Percentiles rank a stretch among this genome's conserved stretches.
Evolutionary conservation across 2,797 vertebrate genomes (phyloP).

Genomic region (Discoglossus pictus): DNA sequence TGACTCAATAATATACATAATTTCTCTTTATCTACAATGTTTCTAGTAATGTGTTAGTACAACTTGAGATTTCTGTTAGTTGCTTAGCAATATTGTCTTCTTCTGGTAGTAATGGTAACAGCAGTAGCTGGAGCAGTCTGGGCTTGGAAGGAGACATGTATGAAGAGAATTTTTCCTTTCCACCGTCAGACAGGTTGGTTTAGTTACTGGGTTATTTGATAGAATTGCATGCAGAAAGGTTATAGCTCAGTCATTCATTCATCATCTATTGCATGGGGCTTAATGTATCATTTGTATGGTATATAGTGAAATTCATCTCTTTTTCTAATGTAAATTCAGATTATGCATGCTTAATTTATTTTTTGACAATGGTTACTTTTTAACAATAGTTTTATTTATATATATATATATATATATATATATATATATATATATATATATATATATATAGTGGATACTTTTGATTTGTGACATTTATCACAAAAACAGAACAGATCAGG

Average conservation of each 20-base stretch:
- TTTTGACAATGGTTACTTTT: too few species aligned
- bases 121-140: constrained; percentile 99
- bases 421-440: too few species aligned
- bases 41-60: too few species aligned
- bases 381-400: too few species aligned
- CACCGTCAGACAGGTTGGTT: constrained; percentile 98
- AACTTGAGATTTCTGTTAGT: constrained; percentile 17
- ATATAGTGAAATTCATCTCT: background rate
- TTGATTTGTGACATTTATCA: too few species aligned
- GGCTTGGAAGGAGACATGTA: constrained; percentile 97
- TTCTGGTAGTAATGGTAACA: constrained; percentile 98
- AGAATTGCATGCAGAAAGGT: constrained; percentile 62
- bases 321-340: background rate
- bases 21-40: too few species aligned
- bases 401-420: too few species aligned
- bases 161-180: constrained; percentile 97
- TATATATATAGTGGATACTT: too few species aligned
- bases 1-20: too few species aligned
- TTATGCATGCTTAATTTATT: constrained; percentile 5
- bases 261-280: constrained; percentile 51
- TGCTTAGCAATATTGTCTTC: constrained; percentile 75
- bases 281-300: background rate
- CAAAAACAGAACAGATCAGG: too few species aligned
- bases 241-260: constrained; percentile 75
- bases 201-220: constrained; percentile 44